Evolutionary conservation across 2,113 vertebrate genomes (phyloP), one percentile per base, ranked within the genome.

Genomic region (Romanogobio albipinnatus): DNA sequence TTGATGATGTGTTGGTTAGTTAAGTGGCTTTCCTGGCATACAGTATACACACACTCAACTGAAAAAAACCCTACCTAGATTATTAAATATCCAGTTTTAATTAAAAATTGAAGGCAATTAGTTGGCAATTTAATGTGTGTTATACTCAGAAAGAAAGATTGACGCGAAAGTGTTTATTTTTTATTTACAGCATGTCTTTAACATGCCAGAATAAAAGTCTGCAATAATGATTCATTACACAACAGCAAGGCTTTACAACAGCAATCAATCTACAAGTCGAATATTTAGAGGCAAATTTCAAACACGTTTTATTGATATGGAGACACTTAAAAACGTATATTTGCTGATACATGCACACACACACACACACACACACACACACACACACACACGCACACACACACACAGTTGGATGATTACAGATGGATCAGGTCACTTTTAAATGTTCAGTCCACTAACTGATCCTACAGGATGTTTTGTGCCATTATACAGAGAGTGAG

Each of bases 171-270:
- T 81, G 59, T 66, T 79, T 14, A 1, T 83, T 80, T 81, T 64
- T 85, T 74, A 81, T 81, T 53, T 84, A 84, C 70, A 82, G 64
- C 53, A 59, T 73, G 85, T 75, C 76, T 86, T 86, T 76, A 58
- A 88, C 82, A 86, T 66, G 59, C 75, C 76, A 83, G 59, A 88
- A 86, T 86, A 88, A 83, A 83, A 56, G 24, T 77, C 49, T 74
- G 62, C 74, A 83, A 59, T 70, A 86, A 80, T 74, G 56, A 64
- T 78, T n/a, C 77, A 51, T 74, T 79, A 58, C 70, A 82, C 47
- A 82, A 82, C 68, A 13, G 66, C 86, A 86, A 84, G 64, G 45
- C 66, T 79, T 58, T 85, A 66, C 36, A 61, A 83, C 87, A 83
- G 85, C 49, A 83, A 81, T 80, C 75, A 56, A 51, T 56, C 45